These are phyloP conservation scores for Platycercus adscitus DNA, from an alignment of 2,113 vertebrate species.

Conservation along the genomic window DNA sequence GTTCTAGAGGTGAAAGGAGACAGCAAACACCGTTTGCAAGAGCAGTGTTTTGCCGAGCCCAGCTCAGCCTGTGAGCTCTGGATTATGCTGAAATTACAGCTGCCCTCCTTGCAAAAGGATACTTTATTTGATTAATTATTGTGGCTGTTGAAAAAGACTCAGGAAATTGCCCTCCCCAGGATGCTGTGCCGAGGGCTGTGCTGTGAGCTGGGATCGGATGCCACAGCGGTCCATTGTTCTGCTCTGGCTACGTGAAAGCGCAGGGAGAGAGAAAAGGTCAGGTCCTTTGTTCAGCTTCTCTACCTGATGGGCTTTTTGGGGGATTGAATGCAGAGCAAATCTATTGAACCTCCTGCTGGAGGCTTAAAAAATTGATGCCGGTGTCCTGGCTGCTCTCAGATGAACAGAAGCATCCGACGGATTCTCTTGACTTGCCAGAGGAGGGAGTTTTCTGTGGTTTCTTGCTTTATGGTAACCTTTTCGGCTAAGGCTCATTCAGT, in stretches of 20 bases:
- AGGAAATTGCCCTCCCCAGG: neutral
- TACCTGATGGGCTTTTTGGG: neutral
- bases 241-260: neutral
- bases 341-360: slow-evolving; percentile 34
- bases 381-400: neutral
- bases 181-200: neutral
- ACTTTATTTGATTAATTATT: slow-evolving; percentile 49
- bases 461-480: neutral
- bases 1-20: neutral
- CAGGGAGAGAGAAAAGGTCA: slow-evolving; percentile 6
- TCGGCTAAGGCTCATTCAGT: neutral
- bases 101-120: slow-evolving; percentile 24
- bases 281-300: slow-evolving; percentile 26
- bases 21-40: neutral
- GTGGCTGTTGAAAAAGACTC: neutral
- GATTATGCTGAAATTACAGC: slow-evolving; percentile 57
- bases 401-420: neutral
- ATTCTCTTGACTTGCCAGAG: neutral
- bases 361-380: slow-evolving; percentile 59
- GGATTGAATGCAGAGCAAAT: slow-evolving; percentile 37
- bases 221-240: neutral
- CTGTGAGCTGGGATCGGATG: neutral
- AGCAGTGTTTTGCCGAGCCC: neutral
- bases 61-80: neutral
- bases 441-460: neutral